Evolutionary conservation across 2,113 vertebrate genomes (phyloP).

Genomic region (Tor tambroides): DNA sequence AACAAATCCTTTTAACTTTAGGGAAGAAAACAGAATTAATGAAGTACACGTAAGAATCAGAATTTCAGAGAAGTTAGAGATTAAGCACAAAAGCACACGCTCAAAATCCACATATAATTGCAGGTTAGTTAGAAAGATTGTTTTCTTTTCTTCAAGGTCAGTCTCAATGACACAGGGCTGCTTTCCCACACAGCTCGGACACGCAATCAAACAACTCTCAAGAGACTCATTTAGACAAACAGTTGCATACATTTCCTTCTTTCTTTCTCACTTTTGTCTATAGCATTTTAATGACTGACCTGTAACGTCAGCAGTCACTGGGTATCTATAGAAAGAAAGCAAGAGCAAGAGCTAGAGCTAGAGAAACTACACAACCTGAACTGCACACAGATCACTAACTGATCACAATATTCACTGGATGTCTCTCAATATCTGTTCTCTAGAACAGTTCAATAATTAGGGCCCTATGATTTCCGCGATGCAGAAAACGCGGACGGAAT

Average conservation of each 20-base stretch:
- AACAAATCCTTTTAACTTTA: not conserved
- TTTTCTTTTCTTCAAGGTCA: constrained; percentile 44
- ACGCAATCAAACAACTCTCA: constrained; percentile 31
- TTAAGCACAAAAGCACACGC: not conserved
- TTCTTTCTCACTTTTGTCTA: not conserved
- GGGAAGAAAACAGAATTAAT: not conserved
- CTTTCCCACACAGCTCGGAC: constrained; percentile 52
- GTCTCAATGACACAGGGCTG: constrained; percentile 61
- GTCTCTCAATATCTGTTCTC: not conserved
- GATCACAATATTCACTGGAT: not conserved
- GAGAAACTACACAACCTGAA: not conserved
- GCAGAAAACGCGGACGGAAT: too few relatives aligned
- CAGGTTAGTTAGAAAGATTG: constrained; percentile 65
- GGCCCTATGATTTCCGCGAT: too few relatives aligned
- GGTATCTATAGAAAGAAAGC: not conserved
- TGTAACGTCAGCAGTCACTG: constrained; percentile 52
- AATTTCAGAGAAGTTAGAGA: constrained; percentile 7
- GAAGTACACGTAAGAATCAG: not conserved
- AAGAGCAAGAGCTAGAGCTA: not conserved
- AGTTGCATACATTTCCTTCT: constrained; percentile 14
- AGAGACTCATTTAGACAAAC: constrained; percentile 23
- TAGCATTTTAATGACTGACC: constrained; percentile 63
- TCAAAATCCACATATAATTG: constrained; percentile 38
- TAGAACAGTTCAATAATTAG: not conserved
- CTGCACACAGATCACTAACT: not conserved